These are phyloP conservation scores for Nesogale talazaci DNA, from an alignment of 2,113 vertebrate species.

Conservation along the genomic window DNA sequence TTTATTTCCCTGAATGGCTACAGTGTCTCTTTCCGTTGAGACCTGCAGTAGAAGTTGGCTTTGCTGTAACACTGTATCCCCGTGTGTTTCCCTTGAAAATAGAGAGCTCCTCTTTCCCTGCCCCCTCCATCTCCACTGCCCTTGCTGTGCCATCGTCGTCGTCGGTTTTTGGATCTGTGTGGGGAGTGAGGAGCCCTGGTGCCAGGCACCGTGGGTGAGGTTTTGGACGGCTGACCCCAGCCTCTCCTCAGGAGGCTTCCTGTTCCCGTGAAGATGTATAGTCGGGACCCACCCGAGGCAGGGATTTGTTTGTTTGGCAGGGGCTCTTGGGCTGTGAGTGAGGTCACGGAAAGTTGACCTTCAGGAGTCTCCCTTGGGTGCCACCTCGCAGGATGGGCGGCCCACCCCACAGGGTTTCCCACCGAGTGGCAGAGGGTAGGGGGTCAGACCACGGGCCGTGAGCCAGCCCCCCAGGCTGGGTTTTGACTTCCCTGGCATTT, in stretches of 20 bases:
- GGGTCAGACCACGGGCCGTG: not conserved
- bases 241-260: too few species aligned
- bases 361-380: too few species aligned
- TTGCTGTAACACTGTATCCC: not conserved
- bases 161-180: too few species aligned
- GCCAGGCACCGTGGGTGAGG: too few species aligned
- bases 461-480: not conserved
- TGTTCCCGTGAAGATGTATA: too few species aligned
- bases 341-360: not conserved
- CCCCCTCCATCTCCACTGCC: not conserved
- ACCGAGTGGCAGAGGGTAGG: not conserved
- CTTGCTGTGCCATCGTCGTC: too few species aligned
- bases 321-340: too few species aligned
- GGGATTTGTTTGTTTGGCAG: too few species aligned
- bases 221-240: too few species aligned
- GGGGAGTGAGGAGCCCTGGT: not conserved
- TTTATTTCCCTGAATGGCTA: conserved; percentile 6
- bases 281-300: too few species aligned
- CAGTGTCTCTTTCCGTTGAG: conserved; percentile 46
- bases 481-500: conserved; percentile 11
- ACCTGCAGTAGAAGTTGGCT: not conserved
- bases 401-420: not conserved
- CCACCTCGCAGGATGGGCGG: not conserved
- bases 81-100: not conserved
- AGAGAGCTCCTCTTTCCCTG: too few species aligned